Percentiles rank a stretch among this genome's conserved stretches.
phyloP scores from a whole-genome alignment of 2,888 invertebrate species.

The Meandrusa payeni region DNA sequence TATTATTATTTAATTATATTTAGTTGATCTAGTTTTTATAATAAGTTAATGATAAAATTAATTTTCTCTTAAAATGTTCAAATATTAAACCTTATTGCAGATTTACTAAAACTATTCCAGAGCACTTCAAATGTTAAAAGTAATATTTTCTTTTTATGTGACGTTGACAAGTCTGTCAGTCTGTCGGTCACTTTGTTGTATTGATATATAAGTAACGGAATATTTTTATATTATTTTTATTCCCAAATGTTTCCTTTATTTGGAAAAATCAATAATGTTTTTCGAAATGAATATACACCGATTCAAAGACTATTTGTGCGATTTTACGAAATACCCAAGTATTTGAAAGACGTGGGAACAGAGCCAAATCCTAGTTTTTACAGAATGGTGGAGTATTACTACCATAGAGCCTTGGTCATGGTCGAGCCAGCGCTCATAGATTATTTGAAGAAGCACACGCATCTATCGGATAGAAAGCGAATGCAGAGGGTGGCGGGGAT shows the following conservation, averaged over 20 bases:
- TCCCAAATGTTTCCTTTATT: constrained; percentile 5
- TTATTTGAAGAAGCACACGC: constrained; percentile 63
- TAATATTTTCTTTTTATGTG: no score
- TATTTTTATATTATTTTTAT: no score
- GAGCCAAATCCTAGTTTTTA: constrained; percentile 77
- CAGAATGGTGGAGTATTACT: constrained; percentile 85
- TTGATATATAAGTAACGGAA: no score
- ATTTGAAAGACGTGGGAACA: constrained; percentile 45
- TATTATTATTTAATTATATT: no score
- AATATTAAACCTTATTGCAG: no score
- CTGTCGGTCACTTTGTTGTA: no score
- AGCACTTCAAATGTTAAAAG: no score
- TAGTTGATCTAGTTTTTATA: no score
- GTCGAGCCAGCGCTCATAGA: constrained; percentile 78
- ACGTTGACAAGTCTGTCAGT: no score
- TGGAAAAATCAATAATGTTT: constrained; percentile 3
- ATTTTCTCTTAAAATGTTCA: no score
- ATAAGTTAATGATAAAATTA: no score
- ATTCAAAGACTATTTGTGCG: constrained; percentile 31
- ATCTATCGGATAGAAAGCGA: constrained; percentile 80
- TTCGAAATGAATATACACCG: neutral
- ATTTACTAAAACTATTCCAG: no score
- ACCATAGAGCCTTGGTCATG: constrained; percentile 80
- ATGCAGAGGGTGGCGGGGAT: constrained; percentile 82
- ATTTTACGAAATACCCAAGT: constrained; percentile 60